phyloP scores from a whole-genome alignment of 2,888 invertebrate species.

The Nyleta sp. region DNA sequence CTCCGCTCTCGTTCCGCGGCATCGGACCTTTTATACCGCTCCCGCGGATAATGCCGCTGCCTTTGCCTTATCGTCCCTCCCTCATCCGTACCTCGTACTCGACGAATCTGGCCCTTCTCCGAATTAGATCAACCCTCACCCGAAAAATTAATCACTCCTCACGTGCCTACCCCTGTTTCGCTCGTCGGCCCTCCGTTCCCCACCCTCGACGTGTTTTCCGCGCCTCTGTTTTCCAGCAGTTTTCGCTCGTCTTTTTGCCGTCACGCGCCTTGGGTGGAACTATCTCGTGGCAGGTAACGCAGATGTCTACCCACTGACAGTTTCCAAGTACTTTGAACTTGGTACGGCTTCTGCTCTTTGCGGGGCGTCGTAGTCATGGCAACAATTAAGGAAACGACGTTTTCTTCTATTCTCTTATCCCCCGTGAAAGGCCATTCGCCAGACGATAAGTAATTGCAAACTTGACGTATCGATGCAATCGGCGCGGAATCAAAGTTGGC shows the following conservation, averaged over 20 bases:
- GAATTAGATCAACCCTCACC: too few species aligned
- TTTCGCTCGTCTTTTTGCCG: constrained; percentile 25
- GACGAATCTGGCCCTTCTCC: too few species aligned
- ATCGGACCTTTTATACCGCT: constrained; percentile 13
- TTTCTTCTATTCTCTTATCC: constrained; percentile 50
- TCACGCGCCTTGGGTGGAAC: constrained; percentile 42
- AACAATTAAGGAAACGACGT: constrained; percentile 53
- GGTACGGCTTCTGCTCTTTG: constrained; percentile 51
- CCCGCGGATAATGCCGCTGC: background rate
- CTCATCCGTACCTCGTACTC: too few species aligned
- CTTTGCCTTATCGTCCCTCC: too few species aligned
- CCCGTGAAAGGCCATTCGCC: constrained; percentile 38
- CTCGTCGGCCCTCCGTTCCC: background rate
- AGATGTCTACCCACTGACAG: constrained; percentile 59
- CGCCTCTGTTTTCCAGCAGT: background rate
- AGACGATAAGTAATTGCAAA: constrained; percentile 56
- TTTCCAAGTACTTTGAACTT: constrained; percentile 62
- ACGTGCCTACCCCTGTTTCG: background rate
- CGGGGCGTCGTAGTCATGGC: constrained; percentile 55
- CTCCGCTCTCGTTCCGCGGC: background rate
- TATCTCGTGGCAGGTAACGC: constrained; percentile 60
- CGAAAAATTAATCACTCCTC: background rate
- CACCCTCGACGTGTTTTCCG: too few species aligned
- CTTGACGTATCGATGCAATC: constrained; percentile 41
- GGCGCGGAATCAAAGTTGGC: constrained; percentile 20